Evolutionary conservation across 2,888 invertebrate genomes (phyloP), one percentile per base, ranked within the genome.

Genomic region (Spilarctia lutea): DNA sequence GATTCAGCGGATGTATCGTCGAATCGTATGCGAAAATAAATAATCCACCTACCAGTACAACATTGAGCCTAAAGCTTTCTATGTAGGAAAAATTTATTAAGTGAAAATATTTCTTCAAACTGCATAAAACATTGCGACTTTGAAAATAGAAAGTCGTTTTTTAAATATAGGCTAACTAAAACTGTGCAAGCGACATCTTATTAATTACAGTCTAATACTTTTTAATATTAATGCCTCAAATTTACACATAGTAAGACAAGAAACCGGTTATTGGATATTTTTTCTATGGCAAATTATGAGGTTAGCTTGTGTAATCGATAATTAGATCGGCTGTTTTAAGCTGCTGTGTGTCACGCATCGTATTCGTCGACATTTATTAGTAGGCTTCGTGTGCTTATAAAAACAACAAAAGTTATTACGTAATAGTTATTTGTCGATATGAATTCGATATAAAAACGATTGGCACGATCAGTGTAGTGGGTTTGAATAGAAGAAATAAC

Each of bases 351-450:
- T 86, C 81, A 69, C 81, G 33, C 63, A 74, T 24, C 56, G 72
- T 75, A 77, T 77, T 78, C 77, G 73, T 77, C 73, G 75, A 74
- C 74, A 74, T 76, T 66, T 76, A 69, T 69, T 56, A 69, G n/a
- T 35, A 56, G 35, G 56, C 24, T 52, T 39, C 20, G 56, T 67
- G 65, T 76, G 66, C 68, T 85, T 87, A 87, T 45, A 68, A 48
- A 87, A 86, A 81, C 73, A 76, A 83, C 84, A 86, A 87, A 81
- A 86, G 84, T 65, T 73, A 81, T 90, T 89, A 85, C 88, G 90
- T n/a, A 74, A 71, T 48, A 45, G 27, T 67, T 35, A 45, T 8
- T 67, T 35, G 18, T 65, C 60, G 45, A 84, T 79, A 78, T 76
- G 75, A 80, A 79, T 74, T 79, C 83, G 81, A 87, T 86, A 86